Evolutionary conservation across 2,888 invertebrate species (phyloP).

Genomic region (Deroplatys truncata): DNA sequence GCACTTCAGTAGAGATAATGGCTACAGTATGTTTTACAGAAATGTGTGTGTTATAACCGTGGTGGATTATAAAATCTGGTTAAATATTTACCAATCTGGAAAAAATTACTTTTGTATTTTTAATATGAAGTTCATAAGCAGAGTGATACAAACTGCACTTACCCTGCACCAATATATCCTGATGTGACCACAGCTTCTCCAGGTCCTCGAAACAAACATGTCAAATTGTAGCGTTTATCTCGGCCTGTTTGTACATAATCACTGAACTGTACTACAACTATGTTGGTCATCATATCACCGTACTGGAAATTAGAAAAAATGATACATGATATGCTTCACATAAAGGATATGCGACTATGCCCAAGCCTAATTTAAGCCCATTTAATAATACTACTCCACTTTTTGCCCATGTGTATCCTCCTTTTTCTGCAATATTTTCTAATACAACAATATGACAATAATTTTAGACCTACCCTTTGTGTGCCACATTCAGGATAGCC

Average conservation of each 20-base stretch:
- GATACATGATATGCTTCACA: constrained; percentile 7
- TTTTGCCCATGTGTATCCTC: too few relatives aligned
- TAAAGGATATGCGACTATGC: background rate
- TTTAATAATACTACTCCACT: too few relatives aligned
- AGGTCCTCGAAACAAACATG: constrained; percentile 87
- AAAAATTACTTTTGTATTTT: too few relatives aligned
- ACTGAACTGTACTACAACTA: constrained; percentile 89
- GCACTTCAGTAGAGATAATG: too few relatives aligned
- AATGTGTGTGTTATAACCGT: too few relatives aligned
- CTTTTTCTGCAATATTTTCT: background rate
- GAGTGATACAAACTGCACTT: constrained; percentile 55
- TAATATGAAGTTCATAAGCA: too few relatives aligned
- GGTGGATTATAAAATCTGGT: too few relatives aligned
- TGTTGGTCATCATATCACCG: constrained; percentile 90
- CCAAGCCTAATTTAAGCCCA: too few relatives aligned
- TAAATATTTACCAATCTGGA: too few relatives aligned
- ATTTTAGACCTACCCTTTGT: constrained; percentile 56
- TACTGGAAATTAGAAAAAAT: constrained; percentile 54
- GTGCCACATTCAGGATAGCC: constrained; percentile 94
- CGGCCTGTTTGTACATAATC: constrained; percentile 87
- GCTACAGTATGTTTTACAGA: too few relatives aligned
- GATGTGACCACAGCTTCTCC: constrained; percentile 92
- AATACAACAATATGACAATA: background rate
- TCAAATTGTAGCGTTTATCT: constrained; percentile 87
- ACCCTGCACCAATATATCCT: constrained; percentile 89